phyloP scores from a whole-genome alignment of 1,140 invertebrate species.

The Orchesella cincta region DNA sequence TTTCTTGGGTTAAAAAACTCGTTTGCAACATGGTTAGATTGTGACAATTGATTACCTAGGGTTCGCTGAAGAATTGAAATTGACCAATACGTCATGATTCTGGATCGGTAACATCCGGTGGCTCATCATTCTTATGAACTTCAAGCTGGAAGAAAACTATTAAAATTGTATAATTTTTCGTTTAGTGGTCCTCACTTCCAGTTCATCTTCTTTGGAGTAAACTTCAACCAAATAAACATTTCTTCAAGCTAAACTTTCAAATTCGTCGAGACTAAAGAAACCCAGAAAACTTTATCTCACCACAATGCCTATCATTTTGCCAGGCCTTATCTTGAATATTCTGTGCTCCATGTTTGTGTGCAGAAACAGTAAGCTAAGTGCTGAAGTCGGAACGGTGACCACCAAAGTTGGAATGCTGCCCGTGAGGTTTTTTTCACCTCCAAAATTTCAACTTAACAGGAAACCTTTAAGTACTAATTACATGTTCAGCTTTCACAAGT shows the following conservation, averaged over 20 bases:
- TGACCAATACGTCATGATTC: background rate
- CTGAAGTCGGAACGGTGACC: background rate
- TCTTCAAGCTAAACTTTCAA: background rate
- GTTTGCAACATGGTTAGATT: background rate
- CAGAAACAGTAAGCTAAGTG: background rate
- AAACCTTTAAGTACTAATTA: background rate
- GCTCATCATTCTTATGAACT: background rate
- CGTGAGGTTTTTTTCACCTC: background rate
- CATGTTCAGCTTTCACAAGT: too few species aligned
- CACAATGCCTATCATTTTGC: background rate
- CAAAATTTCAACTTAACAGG: slow-evolving; percentile 1
- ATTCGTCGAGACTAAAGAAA: background rate
- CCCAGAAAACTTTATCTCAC: background rate
- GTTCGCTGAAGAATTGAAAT: background rate
- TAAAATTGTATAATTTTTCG: background rate
- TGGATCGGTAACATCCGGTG: background rate
- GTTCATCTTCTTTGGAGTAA: background rate
- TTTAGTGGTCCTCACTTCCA: too few species aligned
- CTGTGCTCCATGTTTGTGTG: slow-evolving; percentile 3
- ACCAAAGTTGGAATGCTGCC: background rate
- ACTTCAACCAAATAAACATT: background rate
- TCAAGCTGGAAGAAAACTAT: background rate
- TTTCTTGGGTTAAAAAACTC: too few species aligned
- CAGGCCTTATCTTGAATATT: background rate
- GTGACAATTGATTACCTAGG: background rate